Evolutionary conservation across 2,888 invertebrate species (phyloP).

Genomic region (Orthonychiurus folsomi): DNA sequence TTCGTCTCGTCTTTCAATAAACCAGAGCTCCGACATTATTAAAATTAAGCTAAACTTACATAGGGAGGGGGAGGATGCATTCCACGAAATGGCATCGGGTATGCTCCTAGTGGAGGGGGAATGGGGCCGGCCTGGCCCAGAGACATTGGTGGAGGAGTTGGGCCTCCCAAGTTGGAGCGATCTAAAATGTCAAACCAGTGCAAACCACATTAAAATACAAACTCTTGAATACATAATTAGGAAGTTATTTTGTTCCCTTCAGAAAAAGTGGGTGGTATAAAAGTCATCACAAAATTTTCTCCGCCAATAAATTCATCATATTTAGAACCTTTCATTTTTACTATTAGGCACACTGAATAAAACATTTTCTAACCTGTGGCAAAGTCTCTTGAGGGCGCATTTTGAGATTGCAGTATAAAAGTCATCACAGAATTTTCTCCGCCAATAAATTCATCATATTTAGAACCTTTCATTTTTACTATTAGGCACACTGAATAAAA

Average conservation of each 20-base stretch:
- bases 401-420: too few species aligned
- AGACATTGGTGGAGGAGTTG: constrained; percentile 40
- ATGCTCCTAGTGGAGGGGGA: constrained; percentile 36
- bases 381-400: constrained; percentile 50
- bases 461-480: too few species aligned
- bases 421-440: too few species aligned
- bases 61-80: constrained; percentile 29
- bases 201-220: too few species aligned
- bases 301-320: too few species aligned
- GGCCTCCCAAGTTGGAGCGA: constrained; percentile 37
- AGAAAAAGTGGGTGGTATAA: too few species aligned
- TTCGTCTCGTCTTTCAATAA: too few species aligned
- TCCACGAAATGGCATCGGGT: constrained; percentile 33
- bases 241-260: too few species aligned
- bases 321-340: too few species aligned
- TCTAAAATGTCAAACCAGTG: constrained; percentile 16
- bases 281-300: too few species aligned
- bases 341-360: constrained; percentile 32
- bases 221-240: too few species aligned
- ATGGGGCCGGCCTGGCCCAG: constrained; percentile 39
- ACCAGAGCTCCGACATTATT: background rate
- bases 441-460: too few species aligned
- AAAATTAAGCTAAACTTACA: constrained; percentile 21
- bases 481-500: constrained; percentile 30
- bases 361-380: background rate